Evolutionary conservation across 2,113 vertebrate species (phyloP).

Genomic region (Perognathus longimembris): DNA sequence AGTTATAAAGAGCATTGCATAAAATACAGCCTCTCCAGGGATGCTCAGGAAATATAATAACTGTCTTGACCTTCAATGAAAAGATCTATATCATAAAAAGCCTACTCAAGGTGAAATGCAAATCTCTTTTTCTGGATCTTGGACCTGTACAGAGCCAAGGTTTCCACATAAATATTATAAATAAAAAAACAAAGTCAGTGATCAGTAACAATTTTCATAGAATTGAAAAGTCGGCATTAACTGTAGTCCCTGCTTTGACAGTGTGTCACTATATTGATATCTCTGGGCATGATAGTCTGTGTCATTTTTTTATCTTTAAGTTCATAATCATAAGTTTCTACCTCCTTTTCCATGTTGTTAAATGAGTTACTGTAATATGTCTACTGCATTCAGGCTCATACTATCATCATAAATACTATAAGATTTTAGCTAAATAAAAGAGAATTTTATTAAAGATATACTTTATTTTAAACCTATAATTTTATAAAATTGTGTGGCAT

Average conservation of each 20-base stretch:
- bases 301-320: background rate
- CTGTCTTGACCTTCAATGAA: background rate
- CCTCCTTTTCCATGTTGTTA: background rate
- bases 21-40: background rate
- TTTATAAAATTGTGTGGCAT: background rate
- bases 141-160: background rate
- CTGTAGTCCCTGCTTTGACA: background rate
- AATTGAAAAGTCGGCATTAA: background rate
- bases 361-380: background rate
- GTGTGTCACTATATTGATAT: background rate
- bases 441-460: background rate
- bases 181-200: background rate
- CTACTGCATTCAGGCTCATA: background rate
- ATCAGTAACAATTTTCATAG: background rate
- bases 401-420: too few relatives aligned
- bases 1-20: background rate
- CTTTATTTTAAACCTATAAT: background rate
- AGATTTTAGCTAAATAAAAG: constrained; percentile 20
- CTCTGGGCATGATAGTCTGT: background rate
- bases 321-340: background rate
- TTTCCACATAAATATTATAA: background rate
- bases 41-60: background rate
- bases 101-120: background rate
- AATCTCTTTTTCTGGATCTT: background rate
- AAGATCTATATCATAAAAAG: background rate